Conservation (phyloP, 92 coral and sea anemone genomes). For the Porites divaricata region DNA sequence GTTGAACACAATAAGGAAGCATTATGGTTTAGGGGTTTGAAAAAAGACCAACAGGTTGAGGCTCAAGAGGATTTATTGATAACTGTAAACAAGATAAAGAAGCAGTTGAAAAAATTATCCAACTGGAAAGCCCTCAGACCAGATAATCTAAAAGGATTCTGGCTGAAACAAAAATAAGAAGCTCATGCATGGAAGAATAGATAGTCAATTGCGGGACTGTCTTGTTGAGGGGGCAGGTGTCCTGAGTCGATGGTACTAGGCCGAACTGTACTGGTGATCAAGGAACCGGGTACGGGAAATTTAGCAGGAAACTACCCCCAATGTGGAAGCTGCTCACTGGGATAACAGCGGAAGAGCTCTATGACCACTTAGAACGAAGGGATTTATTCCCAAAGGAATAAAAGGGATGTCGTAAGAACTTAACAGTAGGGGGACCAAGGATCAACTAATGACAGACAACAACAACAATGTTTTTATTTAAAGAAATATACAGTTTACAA, state of each 20-base stretch:
- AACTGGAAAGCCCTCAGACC: too few species aligned
- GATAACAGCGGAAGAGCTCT: not conserved
- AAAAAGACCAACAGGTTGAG: too few species aligned
- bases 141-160: not conserved
- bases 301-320: not conserved
- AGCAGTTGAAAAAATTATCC: too few species aligned
- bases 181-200: not conserved
- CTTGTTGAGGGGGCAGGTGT: not conserved
- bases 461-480: too few species aligned
- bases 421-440: not conserved
- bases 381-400: not conserved
- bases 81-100: too few species aligned
- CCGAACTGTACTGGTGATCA: not conserved
- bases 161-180: not conserved
- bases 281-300: not conserved
- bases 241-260: slow-evolving; percentile 11
- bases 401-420: not conserved
- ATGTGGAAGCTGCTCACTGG: not conserved
- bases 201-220: not conserved
- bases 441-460: not conserved
- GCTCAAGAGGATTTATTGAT: too few species aligned
- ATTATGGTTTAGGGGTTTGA: too few species aligned
- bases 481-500: too few species aligned
- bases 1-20: too few species aligned
- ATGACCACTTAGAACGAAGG: not conserved